phyloP scores from a whole-genome alignment of 30 jellyfish, hydroid and myxozoan genomes.

The Rhopilema esculentum region DNA sequence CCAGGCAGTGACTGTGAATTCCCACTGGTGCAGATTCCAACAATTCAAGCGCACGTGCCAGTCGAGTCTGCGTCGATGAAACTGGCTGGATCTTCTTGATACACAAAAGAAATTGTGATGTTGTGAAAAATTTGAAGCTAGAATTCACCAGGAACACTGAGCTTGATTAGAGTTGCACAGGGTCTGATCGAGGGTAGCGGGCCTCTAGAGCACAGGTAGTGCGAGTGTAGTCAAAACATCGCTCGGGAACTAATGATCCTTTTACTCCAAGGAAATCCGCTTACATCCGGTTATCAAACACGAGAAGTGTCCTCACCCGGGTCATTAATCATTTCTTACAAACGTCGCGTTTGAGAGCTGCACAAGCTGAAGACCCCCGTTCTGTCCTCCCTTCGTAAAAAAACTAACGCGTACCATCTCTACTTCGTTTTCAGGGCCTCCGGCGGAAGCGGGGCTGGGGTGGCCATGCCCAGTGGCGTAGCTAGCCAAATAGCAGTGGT shows the following conservation, averaged over 20 bases:
- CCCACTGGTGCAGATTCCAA: not conserved
- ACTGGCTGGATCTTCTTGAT: too few species aligned
- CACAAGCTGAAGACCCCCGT: not conserved
- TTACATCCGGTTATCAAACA: conserved; percentile 64
- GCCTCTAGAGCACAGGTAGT: not conserved
- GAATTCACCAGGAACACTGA: not conserved
- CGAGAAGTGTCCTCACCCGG: conserved; percentile 13
- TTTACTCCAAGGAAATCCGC: conserved; percentile 54
- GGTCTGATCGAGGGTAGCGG: not conserved
- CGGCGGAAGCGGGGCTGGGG: too few species aligned
- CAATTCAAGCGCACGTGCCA: not conserved
- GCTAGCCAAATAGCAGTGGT: too few species aligned
- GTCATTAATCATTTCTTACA: conserved; percentile 37
- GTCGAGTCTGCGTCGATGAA: not conserved
- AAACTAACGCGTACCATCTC: too few species aligned
- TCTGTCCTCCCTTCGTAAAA: too few species aligned
- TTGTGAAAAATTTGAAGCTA: too few species aligned
- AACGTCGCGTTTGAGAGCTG: not conserved
- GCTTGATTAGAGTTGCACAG: not conserved
- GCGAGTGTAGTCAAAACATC: conserved; percentile 30
- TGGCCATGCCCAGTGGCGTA: too few species aligned
- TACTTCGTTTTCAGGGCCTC: too few species aligned
- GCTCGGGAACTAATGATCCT: conserved; percentile 45
- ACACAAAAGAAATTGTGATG: too few species aligned
- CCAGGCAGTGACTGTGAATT: not conserved